Conservation (phyloP, 2,888 invertebrate species). For the Lottia gigantea region DNA sequence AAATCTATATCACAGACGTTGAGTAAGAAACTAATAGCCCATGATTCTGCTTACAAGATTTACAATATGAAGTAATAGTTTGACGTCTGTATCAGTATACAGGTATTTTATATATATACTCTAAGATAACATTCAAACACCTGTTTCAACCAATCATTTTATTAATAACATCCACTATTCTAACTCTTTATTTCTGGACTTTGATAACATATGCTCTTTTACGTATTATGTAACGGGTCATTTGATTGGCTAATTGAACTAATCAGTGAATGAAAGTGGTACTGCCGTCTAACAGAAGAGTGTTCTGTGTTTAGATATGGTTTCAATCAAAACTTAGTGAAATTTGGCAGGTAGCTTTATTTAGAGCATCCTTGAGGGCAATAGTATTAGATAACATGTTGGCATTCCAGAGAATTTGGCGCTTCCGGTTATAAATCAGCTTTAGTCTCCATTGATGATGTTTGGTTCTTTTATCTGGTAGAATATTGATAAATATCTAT, state of each 20-base stretch:
- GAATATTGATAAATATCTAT: too few relatives aligned
- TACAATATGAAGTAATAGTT: too few relatives aligned
- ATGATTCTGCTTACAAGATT: too few relatives aligned
- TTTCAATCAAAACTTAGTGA: constrained; percentile 1
- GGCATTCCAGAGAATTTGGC: not conserved
- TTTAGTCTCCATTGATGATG: too few relatives aligned
- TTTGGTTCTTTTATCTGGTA: too few relatives aligned
- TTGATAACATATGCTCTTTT: too few relatives aligned
- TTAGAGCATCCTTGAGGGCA: not conserved
- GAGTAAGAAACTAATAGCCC: too few relatives aligned
- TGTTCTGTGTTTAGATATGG: constrained; percentile 2
- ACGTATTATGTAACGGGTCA: not conserved
- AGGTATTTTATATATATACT: too few relatives aligned
- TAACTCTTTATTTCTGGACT: not conserved
- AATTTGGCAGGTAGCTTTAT: not conserved
- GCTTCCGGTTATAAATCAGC: not conserved
- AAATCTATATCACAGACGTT: too few relatives aligned
- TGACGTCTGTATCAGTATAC: too few relatives aligned
- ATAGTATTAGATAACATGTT: constrained; percentile 7
- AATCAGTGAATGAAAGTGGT: constrained; percentile 4
- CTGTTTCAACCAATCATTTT: constrained; percentile 1
- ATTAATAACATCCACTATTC: not conserved
- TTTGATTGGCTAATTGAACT: constrained; percentile 3
- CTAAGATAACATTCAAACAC: not conserved
- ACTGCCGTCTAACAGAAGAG: not conserved